Conservation (phyloP, 2,888 invertebrate genomes). For the Aphelenchoides bicaudatus region DNA sequence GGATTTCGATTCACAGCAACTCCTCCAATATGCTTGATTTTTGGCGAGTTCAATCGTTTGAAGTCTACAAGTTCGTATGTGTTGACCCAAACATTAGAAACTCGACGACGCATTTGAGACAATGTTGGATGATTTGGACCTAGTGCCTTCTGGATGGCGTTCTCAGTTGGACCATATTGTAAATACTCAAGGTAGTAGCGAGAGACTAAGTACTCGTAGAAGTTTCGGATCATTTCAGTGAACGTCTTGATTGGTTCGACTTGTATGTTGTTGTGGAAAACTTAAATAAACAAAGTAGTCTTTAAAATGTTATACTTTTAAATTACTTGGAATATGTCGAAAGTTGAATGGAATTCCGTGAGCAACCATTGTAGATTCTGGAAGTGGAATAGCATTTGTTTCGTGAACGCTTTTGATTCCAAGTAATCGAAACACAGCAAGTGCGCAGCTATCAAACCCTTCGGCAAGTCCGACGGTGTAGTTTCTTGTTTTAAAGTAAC, state of each 20-base stretch:
- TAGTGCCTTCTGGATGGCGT: too few relatives aligned
- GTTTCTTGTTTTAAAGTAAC: neutral
- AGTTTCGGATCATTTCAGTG: neutral
- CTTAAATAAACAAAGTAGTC: neutral
- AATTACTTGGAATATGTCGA: neutral
- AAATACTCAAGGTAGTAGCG: too few relatives aligned
- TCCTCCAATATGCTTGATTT: conserved; percentile 19
- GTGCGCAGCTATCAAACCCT: neutral
- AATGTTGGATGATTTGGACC: too few relatives aligned
- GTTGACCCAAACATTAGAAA: too few relatives aligned
- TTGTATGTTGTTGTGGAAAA: neutral
- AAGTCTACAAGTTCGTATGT: conserved; percentile 18
- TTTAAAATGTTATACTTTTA: conserved; percentile 1
- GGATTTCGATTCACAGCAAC: conserved; percentile 16
- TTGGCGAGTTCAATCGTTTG: neutral
- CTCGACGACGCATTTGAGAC: too few relatives aligned
- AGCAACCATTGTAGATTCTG: neutral
- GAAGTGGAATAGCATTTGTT: neutral
- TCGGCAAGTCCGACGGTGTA: conserved; percentile 8
- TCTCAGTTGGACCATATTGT: too few relatives aligned
- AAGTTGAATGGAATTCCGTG: conserved; percentile 5
- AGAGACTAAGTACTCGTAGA: too few relatives aligned
- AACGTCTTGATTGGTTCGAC: neutral
- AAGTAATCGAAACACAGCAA: conserved; percentile 3
- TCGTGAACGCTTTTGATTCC: neutral